Percentiles rank a stretch among this genome's conserved stretches.
Conservation (phyloP, 2,888 invertebrate species). For the Sphecodes monilicornis region DNA sequence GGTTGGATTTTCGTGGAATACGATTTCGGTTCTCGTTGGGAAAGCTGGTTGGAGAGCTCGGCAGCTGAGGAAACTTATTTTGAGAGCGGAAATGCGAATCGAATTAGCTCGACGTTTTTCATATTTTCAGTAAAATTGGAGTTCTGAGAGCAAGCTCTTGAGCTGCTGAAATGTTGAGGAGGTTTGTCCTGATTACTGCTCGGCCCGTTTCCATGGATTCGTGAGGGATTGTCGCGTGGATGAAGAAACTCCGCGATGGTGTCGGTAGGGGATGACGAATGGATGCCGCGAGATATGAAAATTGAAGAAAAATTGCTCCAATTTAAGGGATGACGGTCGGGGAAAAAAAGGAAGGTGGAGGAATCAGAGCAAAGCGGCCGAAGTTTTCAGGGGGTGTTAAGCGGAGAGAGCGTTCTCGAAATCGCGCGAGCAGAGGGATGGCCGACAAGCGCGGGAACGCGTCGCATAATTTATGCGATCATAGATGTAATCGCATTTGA, state of each 20-base stretch:
- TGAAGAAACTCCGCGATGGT: neutral
- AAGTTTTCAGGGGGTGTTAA: conserved; percentile 57
- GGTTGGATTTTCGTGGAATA: neutral
- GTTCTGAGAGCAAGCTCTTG: too few species aligned
- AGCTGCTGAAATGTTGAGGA: neutral
- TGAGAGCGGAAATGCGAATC: neutral
- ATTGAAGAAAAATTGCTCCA: conserved; percentile 6
- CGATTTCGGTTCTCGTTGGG: neutral
- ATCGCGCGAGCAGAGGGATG: conserved; percentile 33
- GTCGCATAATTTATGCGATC: conserved; percentile 78
- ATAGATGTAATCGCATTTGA: conserved; percentile 81
- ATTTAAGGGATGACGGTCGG: neutral
- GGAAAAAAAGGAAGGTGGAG: neutral
- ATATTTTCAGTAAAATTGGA: neutral
- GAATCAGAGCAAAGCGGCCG: conserved; percentile 9
- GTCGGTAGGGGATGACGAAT: neutral
- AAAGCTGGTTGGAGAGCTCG: neutral
- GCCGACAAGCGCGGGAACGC: conserved; percentile 56
- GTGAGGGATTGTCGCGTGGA: neutral
- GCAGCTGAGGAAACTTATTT: neutral
- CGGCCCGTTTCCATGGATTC: neutral
- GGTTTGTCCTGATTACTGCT: neutral
- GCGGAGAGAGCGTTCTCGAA: conserved; percentile 41
- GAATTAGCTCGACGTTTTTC: conserved; percentile 1
- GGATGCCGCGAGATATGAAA: neutral